Percentiles rank a stretch among this genome's conserved stretches.
Conservation (phyloP, 30 jellyfish, hydroid and myxozoan genomes). For the Turritopsis dohrnii region DNA sequence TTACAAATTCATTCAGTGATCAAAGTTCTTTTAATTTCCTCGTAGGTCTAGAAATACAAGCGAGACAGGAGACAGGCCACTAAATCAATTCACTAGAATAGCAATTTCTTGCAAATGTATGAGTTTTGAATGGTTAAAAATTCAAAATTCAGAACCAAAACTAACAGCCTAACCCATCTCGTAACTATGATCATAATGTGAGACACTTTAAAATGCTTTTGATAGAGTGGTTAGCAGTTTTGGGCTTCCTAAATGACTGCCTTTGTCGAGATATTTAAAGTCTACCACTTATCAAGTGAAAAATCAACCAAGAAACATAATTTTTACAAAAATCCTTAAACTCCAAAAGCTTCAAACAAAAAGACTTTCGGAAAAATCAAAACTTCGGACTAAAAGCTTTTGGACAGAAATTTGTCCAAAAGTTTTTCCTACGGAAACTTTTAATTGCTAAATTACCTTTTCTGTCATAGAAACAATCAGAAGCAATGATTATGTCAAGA, state of each 20-base stretch:
- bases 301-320: background rate
- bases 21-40: too few relatives aligned
- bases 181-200: background rate
- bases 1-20: too few relatives aligned
- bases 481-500: conserved; percentile 66
- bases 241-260: background rate
- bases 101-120: too few relatives aligned
- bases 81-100: too few relatives aligned
- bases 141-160: too few relatives aligned
- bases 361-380: background rate
- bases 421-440: too few relatives aligned
- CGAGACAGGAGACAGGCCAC: too few relatives aligned
- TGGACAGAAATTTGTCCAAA: too few relatives aligned
- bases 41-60: too few relatives aligned
- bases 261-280: background rate
- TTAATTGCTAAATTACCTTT: too few relatives aligned
- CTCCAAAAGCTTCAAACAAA: background rate
- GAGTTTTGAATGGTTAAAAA: too few relatives aligned
- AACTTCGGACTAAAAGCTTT: too few relatives aligned
- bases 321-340: background rate
- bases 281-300: background rate
- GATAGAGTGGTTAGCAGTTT: background rate
- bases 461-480: conserved; percentile 78
- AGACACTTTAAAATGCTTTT: background rate
- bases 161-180: background rate